Conservation (phyloP, 2,797 vertebrate genomes). For the Cirrhinus molitorella region DNA sequence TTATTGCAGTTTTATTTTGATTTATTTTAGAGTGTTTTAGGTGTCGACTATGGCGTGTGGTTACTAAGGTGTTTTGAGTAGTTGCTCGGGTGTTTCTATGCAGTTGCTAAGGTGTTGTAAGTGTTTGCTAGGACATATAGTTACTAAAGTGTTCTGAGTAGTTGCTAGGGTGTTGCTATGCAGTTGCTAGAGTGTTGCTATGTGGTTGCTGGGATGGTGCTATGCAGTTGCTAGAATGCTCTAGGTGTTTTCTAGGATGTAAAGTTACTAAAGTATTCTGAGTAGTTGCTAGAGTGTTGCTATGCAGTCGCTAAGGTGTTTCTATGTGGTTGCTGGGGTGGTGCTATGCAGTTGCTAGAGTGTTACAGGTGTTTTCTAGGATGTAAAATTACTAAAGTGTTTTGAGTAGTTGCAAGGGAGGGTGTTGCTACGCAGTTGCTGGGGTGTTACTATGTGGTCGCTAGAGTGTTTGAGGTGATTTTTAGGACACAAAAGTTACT, state of each 20-base stretch:
- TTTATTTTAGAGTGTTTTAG: background rate
- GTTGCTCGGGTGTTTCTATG: background rate
- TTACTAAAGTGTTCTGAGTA: background rate
- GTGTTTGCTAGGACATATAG: background rate
- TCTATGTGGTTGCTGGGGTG: too few species aligned
- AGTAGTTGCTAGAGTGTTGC: background rate
- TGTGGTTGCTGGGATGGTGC: background rate
- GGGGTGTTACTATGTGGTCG: too few species aligned
- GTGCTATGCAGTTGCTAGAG: too few species aligned
- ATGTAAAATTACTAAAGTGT: too few species aligned
- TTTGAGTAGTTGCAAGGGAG: too few species aligned
- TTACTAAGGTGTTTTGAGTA: background rate
- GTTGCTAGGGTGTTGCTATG: background rate
- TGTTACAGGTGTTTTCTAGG: background rate
- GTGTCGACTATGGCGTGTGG: background rate
- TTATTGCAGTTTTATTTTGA: background rate
- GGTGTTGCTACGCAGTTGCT: too few species aligned
- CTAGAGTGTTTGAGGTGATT: too few species aligned
- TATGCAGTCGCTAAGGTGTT: too few species aligned
- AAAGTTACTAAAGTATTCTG: background rate
- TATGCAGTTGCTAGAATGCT: background rate
- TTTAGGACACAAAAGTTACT: too few species aligned
- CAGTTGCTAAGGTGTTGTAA: background rate
- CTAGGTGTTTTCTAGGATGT: background rate
- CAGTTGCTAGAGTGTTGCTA: background rate